phyloP scores from a whole-genome alignment of 1,140 invertebrate genomes.

The Paraescarpia echinospica region DNA sequence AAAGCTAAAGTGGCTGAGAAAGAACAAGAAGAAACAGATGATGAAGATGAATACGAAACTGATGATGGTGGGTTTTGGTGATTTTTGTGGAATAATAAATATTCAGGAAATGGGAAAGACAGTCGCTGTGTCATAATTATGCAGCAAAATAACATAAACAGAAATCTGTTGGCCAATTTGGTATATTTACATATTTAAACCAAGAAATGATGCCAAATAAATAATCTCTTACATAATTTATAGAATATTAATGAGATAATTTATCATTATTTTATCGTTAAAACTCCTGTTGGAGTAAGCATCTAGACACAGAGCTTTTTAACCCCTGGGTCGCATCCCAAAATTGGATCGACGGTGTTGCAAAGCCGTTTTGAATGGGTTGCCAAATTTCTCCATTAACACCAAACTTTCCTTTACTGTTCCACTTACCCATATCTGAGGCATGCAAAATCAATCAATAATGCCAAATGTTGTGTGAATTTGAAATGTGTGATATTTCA shows the following conservation, averaged over 20 bases:
- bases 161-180: neutral
- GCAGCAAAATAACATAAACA: neutral
- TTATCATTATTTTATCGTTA: too few species aligned
- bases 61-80: neutral
- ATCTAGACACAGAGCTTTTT: too few species aligned
- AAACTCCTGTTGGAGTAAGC: too few species aligned
- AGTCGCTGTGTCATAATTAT: neutral
- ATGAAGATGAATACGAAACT: neutral
- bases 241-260: neutral
- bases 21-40: neutral
- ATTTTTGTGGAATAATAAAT: neutral
- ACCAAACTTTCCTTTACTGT: too few species aligned
- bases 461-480: too few species aligned
- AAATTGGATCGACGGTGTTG: too few species aligned
- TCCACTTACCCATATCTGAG: too few species aligned
- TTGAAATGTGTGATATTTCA: too few species aligned
- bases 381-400: too few species aligned
- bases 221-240: neutral
- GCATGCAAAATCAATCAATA: too few species aligned
- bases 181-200: neutral
- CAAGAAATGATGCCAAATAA: neutral
- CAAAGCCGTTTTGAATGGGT: too few species aligned
- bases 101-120: neutral
- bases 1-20: neutral
- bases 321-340: too few species aligned